phyloP scores from a whole-genome alignment of 2,888 invertebrate species.

The Sesamia inferens region DNA sequence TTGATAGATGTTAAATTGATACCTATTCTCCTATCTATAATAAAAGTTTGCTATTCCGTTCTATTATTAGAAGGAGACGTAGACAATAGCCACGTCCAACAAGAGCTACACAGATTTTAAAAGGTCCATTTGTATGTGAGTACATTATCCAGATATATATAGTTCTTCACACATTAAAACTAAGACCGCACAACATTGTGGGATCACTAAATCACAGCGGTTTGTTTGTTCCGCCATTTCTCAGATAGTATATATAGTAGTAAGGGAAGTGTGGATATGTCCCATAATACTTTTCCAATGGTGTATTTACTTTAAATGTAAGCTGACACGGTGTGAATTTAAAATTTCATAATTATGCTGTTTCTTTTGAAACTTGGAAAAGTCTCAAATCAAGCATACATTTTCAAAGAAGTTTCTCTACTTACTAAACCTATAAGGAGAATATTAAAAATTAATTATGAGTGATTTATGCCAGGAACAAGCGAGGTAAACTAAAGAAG shows the following conservation, averaged over 20 bases:
- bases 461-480: neutral
- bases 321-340: no score
- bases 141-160: neutral
- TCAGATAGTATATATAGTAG: slow-evolving; percentile 34
- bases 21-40: no score
- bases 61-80: neutral
- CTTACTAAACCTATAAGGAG: neutral
- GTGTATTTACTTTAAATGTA: neutral
- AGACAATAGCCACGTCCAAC: no score
- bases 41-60: no score
- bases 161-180: slow-evolving; percentile 30
- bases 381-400: no score
- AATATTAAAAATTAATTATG: neutral
- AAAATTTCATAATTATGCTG: neutral
- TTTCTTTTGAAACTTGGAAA: neutral
- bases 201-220: slow-evolving; percentile 40
- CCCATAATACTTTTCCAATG: slow-evolving; percentile 17
- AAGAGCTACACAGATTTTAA: neutral
- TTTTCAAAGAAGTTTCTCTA: neutral
- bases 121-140: no score
- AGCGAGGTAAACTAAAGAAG: no score
- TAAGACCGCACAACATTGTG: slow-evolving; percentile 40
- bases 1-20: no score
- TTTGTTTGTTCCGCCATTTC: slow-evolving; percentile 7
- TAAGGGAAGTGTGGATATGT: slow-evolving; percentile 23